A percentile compares a stretch with the other conserved stretches of the same genome.
Evolutionary conservation across 2,797 vertebrate genomes (phyloP).

Genomic region (Notolabrus celidotus): DNA sequence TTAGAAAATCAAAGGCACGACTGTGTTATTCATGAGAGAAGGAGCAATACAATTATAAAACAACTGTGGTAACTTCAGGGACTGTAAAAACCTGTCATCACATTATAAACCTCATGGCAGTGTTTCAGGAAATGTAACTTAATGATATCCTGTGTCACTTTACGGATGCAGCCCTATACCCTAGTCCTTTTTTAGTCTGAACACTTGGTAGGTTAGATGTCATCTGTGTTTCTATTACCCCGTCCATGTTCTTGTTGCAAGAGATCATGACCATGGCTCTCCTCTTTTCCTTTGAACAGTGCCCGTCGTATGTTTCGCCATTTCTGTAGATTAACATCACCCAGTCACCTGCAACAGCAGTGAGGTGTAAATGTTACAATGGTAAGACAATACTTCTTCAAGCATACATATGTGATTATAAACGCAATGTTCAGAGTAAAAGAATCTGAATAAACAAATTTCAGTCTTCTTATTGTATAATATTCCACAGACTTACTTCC

Average conservation of each 20-base stretch:
- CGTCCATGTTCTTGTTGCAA: conserved; percentile 80
- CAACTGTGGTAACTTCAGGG: not conserved
- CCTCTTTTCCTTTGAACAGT: conserved; percentile 86
- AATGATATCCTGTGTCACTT: not conserved
- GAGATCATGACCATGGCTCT: conserved; percentile 93
- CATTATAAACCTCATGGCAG: not conserved
- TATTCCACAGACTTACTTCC: conserved; percentile 87
- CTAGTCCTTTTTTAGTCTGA: not conserved
- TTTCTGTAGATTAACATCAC: conserved; percentile 91
- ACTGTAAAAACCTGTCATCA: not conserved
- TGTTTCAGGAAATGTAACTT: not conserved
- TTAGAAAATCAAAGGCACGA: not conserved
- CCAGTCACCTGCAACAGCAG: conserved; percentile 88
- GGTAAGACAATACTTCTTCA: not conserved
- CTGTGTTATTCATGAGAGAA: no score
- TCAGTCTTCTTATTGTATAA: not conserved
- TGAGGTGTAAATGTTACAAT: conserved; percentile 6
- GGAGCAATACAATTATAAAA: not conserved
- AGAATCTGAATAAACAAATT: not conserved
- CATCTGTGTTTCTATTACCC: conserved; percentile 51
- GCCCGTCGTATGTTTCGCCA: conserved; percentile 85
- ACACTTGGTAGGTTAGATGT: not conserved
- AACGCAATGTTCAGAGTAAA: not conserved
- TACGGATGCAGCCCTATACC: no score
- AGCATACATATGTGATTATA: not conserved